A percentile compares a stretch with the other conserved stretches of the same genome.
Conservation (phyloP, 2,113 vertebrate species). For the Cyanoramphus novaezelandiae region DNA sequence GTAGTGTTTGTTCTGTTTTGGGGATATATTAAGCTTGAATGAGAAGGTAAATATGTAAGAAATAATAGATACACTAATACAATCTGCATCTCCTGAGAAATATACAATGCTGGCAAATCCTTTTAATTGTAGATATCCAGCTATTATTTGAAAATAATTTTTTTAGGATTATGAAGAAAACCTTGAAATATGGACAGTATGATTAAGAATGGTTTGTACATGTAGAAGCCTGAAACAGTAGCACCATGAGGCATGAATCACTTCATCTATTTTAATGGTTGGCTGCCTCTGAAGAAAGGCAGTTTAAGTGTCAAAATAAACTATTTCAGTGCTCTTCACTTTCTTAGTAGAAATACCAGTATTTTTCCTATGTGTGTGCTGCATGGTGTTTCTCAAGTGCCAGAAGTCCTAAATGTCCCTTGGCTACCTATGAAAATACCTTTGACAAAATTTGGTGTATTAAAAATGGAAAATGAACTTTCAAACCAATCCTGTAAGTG, state of each 20-base stretch:
- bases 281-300: slow-evolving; percentile 28
- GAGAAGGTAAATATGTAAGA: neutral
- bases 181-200: neutral
- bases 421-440: neutral
- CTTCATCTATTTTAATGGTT: slow-evolving; percentile 15
- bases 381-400: neutral
- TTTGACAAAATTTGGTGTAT: neutral
- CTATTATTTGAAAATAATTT: neutral
- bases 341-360: neutral
- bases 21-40: neutral
- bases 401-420: neutral
- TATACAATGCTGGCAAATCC: neutral
- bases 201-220: neutral
- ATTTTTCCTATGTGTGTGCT: neutral
- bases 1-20: neutral
- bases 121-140: neutral
- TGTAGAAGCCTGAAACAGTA: slow-evolving; percentile 8
- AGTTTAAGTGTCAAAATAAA: slow-evolving; percentile 42
- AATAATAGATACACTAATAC: neutral
- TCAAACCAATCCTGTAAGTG: neutral
- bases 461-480: neutral
- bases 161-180: neutral
- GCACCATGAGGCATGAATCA: neutral
- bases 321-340: neutral
- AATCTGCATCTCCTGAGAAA: neutral